Base-by-base conservation (phyloP, 2,888 invertebrate genomes). In the Yponomeuta sedellus region DNA sequence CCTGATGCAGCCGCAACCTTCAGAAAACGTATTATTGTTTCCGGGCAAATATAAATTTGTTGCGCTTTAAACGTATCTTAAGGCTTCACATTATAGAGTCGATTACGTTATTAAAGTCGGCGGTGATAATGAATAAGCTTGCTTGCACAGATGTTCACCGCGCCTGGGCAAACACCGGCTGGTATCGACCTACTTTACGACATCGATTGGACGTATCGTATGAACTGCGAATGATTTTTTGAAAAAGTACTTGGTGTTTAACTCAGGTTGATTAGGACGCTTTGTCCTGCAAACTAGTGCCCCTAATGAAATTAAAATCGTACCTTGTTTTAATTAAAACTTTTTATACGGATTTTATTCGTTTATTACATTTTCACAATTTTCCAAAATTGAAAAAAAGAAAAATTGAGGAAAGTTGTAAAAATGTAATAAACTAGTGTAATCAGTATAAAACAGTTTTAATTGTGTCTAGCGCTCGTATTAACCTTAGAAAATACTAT, bases 81-180 rank as follows among this genome's bases (percentile, higher is more conserved):
- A 70, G 70, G 69, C 57, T 56, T 69, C 65, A 69, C 66, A 63
- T 19, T 58, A 56, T 69, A 68, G 70, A 68, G 69, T 69, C 63
- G 56, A 65, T 73, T 69, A 74, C 72, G 70, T 71, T 74, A 74
- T 67, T 25, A 56, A 52, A 57, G 20, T 16, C 58, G 34, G 20
- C 10, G 25, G 25, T 64, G 67, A 56, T 64, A 40, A 64, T 67
- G 56, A 56, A 59, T 65, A 39, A 39, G 58, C 56, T 44, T 52
- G 59, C 65, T 65, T 65, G 64, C 67, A 67, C 67, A 67, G 67
- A 65, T 67, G 67, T 56, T 67, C 59, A 34, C 8, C 28, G 56
- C 57, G 22, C 57, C 65, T 61, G 22, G 16, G 52, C 22, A 58
- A 65, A 67, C 62, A 67, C 28, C 40, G 34, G 64, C 44, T 65